Evolutionary conservation across 2,797 vertebrate species (phyloP), one percentile per base, ranked within the genome.

Genomic region (Rhodeus uyekii): DNA sequence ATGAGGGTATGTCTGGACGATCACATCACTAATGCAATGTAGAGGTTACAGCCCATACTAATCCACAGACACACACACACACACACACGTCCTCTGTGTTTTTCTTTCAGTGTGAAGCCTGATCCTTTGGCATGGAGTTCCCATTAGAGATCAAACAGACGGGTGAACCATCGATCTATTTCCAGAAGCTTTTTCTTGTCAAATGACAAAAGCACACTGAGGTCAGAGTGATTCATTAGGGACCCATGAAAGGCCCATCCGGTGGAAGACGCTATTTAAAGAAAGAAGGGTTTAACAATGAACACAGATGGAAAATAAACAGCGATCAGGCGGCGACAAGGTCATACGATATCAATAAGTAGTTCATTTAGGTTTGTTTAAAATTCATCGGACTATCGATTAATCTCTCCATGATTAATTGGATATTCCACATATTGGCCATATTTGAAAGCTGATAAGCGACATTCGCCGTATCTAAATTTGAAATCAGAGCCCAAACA

Each of bases 1-100:
- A 71, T 83, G 79, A 85, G 75, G 64, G 69, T 50, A 75, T 8
- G 82, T 85, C 86, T 81, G 76, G 36, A 39, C 71, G 61, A 48
- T 63, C 46, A 18, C 48, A 79, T 22, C 72, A 27, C 79, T 86
- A 58, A 73, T 78, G 77, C 78, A 82, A 27, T 22, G 60, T 13
- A 76, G 71, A 63, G 60, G 80, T 14, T 58, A 48, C 42, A 81
- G 63, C 27, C 5, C 27, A 44, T 39, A 39, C 58, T 77, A 72
- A 85, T 79, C 73, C 13, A 29, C 34, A 69, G 18, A 8, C 7
- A 0, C 44, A 46, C 44, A 46, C 44, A 18, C 14, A 19, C 7
- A 22, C 46, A 50, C 46, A 8, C 58, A 19, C 60, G 1, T 2
- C 2, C 18, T 50, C 48, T 50, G 48, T 55, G n/a, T 55, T 55